Evolutionary conservation across 2,797 vertebrate genomes (phyloP), one percentile per base, ranked within the genome.

Genomic region (Intellagama lesueurii): DNA sequence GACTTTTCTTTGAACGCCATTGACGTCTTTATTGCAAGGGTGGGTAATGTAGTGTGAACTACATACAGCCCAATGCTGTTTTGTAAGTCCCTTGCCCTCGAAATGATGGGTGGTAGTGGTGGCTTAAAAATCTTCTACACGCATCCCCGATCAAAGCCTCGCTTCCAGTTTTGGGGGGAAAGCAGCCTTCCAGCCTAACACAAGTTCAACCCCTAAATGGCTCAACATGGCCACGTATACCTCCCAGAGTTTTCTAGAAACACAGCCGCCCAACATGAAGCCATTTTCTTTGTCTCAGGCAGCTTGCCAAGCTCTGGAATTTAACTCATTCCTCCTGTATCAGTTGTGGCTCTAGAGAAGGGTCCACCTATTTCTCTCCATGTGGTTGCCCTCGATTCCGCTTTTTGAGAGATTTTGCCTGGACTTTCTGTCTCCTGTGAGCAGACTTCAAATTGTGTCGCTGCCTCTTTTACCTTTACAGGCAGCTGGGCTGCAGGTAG

Each of bases 351-450:
- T 26, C n/a, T 35, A 22, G 32, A 49, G n/a, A 75, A n/a, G 49
- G 17, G 60, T 79, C 0, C 0, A 17, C 44, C 70, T 0, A 17
- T 24, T 1, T 5, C 30, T 7, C 2, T 3, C 60, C 1, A 7
- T 30, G 12, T 60, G 35, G 0, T 32, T 83, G 0, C 0, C 12
- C 19, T 73, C 40, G 0, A 0, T 77, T 35, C 49, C 32, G 35
- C 32, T 11, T 0, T 22, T 89, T 69, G 2, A 4, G 1, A 35
- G 87, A 22, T 79, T 70, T 40, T 87, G 19, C 64, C 14, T 49
- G 12, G 7, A 8, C 30, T 91, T 79, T 52, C 14, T n/a, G 7
- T 52, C 77, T 30, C 24, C 47, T 79, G 44, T 30, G 26, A 52
- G 30, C 11, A 26, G 66, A 78, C 68, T 69, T 14, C 12, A 7